phyloP scores from a whole-genome alignment of 2,113 vertebrate species.

The Salvelinus namaycush region DNA sequence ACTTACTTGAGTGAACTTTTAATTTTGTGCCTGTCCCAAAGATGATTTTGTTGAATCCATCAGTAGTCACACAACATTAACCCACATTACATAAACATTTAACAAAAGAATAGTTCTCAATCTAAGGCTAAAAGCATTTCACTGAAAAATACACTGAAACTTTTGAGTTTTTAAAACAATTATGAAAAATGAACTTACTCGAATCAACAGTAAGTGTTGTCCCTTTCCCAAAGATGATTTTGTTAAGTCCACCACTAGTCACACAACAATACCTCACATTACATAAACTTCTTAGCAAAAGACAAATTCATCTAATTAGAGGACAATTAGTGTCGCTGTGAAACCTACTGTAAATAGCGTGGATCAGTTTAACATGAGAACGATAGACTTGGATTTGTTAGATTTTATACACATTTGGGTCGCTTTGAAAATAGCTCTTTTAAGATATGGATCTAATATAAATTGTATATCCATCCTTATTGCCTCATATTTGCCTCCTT shows the following conservation, averaged over 20 bases:
- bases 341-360: too few relatives aligned
- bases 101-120: not conserved
- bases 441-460: too few relatives aligned
- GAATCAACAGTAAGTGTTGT: slow-evolving; percentile 6
- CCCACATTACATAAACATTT: not conserved
- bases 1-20: slow-evolving; percentile 25
- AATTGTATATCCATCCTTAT: too few relatives aligned
- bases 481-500: too few relatives aligned
- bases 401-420: too few relatives aligned
- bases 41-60: not conserved
- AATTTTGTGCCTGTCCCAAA: slow-evolving; percentile 2
- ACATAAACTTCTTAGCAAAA: slow-evolving; percentile 10
- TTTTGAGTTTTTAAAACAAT: not conserved
- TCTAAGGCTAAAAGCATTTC: not conserved
- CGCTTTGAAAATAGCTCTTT: too few relatives aligned
- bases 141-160: not conserved
- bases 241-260: slow-evolving; percentile 21
- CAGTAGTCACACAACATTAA: not conserved
- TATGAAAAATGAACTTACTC: not conserved
- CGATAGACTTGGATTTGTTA: too few relatives aligned
- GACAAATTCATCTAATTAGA: too few relatives aligned
- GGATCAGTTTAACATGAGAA: too few relatives aligned
- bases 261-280: slow-evolving; percentile 30
- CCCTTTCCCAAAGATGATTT: slow-evolving; percentile 14
- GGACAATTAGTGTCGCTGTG: too few relatives aligned